These are phyloP conservation scores for Channallabes apus DNA, from an alignment of 2,797 vertebrate species.

Conservation along the genomic window DNA sequence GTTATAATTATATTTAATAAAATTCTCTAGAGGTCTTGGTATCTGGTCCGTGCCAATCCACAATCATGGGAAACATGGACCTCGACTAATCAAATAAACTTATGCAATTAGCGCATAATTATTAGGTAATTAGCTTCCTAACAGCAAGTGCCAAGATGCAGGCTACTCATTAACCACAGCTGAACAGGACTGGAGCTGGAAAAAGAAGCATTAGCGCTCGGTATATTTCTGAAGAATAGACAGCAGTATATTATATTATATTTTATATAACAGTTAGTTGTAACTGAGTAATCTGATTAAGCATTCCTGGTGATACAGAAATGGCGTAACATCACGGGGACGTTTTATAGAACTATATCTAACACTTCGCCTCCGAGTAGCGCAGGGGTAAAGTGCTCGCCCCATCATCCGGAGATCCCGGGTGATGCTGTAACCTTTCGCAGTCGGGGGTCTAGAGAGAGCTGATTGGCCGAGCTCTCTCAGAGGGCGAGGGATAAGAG, in stretches of 20 bases:
- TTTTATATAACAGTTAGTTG: too few species aligned
- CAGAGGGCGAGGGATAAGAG: too few species aligned
- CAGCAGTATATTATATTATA: neutral
- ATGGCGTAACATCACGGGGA: too few species aligned
- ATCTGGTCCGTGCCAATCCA: constrained; percentile 30
- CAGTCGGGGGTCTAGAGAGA: too few species aligned
- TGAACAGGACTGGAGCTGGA: constrained; percentile 4
- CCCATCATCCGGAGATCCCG: too few species aligned
- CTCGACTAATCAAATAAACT: constrained; percentile 41
- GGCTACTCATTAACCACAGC: constrained; percentile 29
- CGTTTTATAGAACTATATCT: too few species aligned
- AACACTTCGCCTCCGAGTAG: too few species aligned
- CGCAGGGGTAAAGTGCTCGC: too few species aligned
- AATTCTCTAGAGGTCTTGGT: constrained; percentile 13
- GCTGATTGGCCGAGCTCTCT: too few species aligned
- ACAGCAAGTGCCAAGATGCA: constrained; percentile 32
- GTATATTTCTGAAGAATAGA: neutral
- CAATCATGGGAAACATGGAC: constrained; percentile 37
- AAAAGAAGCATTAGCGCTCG: neutral
- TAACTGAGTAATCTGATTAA: too few species aligned
- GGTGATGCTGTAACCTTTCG: too few species aligned
- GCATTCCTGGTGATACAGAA: too few species aligned
- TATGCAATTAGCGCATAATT: constrained; percentile 33
- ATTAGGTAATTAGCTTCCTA: constrained; percentile 37
- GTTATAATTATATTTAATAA: constrained; percentile 23